Base-by-base conservation (phyloP, 1,140 invertebrate genomes). In the Atopsyche davidsoni region DNA sequence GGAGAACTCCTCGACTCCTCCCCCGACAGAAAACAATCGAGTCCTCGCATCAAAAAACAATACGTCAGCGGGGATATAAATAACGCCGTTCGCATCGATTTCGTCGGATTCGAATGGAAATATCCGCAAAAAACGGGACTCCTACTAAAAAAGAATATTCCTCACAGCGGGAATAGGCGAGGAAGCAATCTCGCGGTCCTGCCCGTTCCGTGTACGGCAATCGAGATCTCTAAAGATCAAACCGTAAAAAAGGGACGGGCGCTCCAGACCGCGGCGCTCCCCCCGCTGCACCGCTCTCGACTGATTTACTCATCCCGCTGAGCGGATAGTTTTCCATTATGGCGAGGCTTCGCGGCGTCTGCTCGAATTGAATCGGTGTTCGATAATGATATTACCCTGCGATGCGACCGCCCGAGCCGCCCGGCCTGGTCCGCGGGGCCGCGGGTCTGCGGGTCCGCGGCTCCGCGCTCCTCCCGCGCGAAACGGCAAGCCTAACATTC, bases 31-130 rank as follows among this genome's bases (percentile, higher is more conserved):
- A 50, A 50, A 44, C 40, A 42, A 50, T 44, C 48, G 48, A 13
- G 19, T 21, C 16, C 34, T 34, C 42, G 49, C 32, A 44, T 45
- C 40, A 53, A 58, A 58, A 58, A 58, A 53, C 51, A 53, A 49
- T 58, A 46, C 51, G 55, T 58, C 55, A 58, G 55, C 55, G 51
- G 13, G 35, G 35, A 28, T 48, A 48, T 57, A 57, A 57, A 57
- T 57, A 57, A 53, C 52, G 44, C 24, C 42, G 43, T 44, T 49
- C 39, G 28, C 32, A 56, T 56, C 36, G 52, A 54, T 54, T 54
- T 51, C 49, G 35, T 46, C 31, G 22, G 16, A 55, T 55, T 41
- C 46, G 36, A 55, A 46, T 45, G 47, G 47, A 45, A 42, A 42
- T 53, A 32, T 35, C 25, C 39, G 16, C 42, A 46, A 46, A 46